Evolutionary conservation across 2,113 vertebrate species (phyloP).

Genomic region (Emberiza fucata): DNA sequence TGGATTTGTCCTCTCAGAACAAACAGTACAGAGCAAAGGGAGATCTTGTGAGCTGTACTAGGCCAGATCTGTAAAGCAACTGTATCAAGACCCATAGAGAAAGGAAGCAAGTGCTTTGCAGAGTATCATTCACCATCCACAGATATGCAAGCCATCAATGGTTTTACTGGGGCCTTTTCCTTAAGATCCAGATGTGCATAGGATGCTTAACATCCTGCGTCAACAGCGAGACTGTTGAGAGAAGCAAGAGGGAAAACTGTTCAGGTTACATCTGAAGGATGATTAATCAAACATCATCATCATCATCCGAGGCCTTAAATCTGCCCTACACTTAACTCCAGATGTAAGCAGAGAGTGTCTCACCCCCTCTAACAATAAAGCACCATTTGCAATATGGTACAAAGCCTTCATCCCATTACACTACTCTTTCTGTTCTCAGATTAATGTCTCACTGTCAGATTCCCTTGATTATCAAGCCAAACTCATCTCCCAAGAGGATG

Average conservation of each 20-base stretch:
- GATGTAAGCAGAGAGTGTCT: not conserved
- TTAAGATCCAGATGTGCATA: not conserved
- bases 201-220: not conserved
- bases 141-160: not conserved
- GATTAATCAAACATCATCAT: not conserved
- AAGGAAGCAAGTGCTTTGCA: not conserved
- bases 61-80: not conserved
- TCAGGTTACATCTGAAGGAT: not conserved
- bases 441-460: not conserved
- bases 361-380: not conserved
- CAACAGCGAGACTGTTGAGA: not conserved
- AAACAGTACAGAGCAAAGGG: not conserved
- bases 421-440: not conserved
- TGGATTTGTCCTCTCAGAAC: not conserved
- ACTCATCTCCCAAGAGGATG: not conserved
- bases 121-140: not conserved
- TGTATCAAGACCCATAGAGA: not conserved
- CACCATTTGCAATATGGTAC: not conserved
- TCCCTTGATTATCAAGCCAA: conserved; percentile 28
- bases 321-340: not conserved
- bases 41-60: not conserved
- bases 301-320: not conserved
- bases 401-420: not conserved
- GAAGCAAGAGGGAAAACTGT: not conserved
- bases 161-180: not conserved